Evolutionary conservation across 2,113 vertebrate species (phyloP).

Genomic region (Chloroceryle aenea): DNA sequence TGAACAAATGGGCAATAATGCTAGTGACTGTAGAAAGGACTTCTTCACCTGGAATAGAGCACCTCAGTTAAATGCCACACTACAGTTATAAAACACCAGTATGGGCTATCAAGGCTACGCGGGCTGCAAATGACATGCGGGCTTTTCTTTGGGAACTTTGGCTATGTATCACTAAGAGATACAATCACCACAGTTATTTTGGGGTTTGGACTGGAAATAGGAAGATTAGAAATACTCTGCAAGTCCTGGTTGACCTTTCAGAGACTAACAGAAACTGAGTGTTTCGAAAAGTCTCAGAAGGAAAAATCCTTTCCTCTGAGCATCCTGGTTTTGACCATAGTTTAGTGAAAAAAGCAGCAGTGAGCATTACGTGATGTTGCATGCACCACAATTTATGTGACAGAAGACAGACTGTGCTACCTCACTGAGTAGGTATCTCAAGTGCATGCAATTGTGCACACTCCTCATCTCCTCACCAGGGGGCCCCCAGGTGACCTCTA

Average conservation of each 20-base stretch:
- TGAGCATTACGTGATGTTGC: not conserved
- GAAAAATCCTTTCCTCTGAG: not conserved
- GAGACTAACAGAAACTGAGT: not conserved
- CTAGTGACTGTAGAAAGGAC: not conserved
- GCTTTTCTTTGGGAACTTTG: not conserved
- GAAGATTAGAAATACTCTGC: not conserved
- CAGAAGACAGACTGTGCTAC: not conserved
- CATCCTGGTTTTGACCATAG: not conserved
- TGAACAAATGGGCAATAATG: not conserved
- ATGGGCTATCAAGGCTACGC: not conserved
- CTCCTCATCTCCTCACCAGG: not conserved
- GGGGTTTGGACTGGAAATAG: not conserved
- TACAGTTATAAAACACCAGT: not conserved
- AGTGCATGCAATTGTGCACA: not conserved
- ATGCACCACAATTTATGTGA: not conserved
- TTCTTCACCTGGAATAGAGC: not conserved
- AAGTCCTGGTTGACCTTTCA: not conserved
- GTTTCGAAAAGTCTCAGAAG: not conserved
- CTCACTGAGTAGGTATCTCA: not conserved
- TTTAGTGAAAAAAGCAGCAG: not conserved
- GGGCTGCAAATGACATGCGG: not conserved
- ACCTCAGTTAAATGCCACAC: not conserved
- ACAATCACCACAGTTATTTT: not conserved
- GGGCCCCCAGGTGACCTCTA: not conserved
- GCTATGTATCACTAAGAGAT: not conserved